phyloP scores from a whole-genome alignment of 2,797 vertebrate species.

The Perdix hodgsoniae region DNA sequence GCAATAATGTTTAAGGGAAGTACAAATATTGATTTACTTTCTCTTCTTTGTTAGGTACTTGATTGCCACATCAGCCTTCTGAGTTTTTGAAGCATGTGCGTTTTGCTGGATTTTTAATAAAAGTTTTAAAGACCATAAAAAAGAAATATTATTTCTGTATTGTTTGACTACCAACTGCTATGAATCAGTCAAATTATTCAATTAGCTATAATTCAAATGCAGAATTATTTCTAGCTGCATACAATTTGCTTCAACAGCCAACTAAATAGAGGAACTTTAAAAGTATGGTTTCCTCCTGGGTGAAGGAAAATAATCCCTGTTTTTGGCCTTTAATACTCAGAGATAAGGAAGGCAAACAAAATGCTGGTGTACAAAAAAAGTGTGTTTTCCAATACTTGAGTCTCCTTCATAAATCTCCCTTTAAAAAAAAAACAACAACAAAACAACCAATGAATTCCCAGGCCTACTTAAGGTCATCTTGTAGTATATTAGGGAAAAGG shows the following conservation, averaged over 20 bases:
- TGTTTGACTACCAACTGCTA: not conserved
- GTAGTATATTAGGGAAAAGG: not conserved
- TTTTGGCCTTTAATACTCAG: constrained; percentile 44
- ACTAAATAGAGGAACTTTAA: not conserved
- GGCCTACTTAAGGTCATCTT: not conserved
- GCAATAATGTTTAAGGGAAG: not conserved
- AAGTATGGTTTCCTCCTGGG: not conserved
- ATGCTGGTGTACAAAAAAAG: not conserved
- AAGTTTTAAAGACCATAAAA: not conserved
- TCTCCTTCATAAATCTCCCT: not conserved
- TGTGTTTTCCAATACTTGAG: not conserved
- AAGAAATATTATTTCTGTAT: not conserved
- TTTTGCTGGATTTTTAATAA: not conserved
- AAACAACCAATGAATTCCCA: not conserved
- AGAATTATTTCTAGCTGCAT: not conserved
- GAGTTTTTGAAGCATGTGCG: not conserved
- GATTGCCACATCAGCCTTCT: not conserved
- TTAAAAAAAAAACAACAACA: not conserved
- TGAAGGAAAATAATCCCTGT: not conserved
- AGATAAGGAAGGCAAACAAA: constrained; percentile 50
- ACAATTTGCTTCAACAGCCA: not conserved
- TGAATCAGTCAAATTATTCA: not conserved
- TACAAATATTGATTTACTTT: not conserved
- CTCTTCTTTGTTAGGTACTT: not conserved
- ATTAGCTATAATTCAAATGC: not conserved